phyloP scores from a whole-genome alignment of 1,140 invertebrate species.

The Drosophila bifasciata region DNA sequence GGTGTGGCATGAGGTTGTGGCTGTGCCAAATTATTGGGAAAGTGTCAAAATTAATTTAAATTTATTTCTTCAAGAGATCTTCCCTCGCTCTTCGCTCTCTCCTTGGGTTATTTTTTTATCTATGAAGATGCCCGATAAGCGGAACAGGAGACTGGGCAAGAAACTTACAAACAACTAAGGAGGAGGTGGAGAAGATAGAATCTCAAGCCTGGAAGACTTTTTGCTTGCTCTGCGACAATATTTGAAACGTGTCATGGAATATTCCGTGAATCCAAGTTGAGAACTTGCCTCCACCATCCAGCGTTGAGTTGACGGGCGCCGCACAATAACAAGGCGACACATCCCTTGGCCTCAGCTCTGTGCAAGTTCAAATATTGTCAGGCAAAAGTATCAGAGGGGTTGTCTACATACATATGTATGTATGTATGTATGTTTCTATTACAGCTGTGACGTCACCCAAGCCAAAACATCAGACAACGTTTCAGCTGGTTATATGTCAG shows the following conservation, averaged over 20 bases:
- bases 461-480: slow-evolving; percentile 34
- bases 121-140: slow-evolving; percentile 54
- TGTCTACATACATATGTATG: no score
- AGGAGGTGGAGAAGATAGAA: slow-evolving; percentile 15
- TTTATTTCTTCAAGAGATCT: slow-evolving; percentile 9
- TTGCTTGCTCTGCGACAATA: slow-evolving; percentile 71
- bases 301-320: slow-evolving; percentile 49
- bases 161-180: slow-evolving; percentile 51
- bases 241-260: slow-evolving; percentile 80
- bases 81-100: no score
- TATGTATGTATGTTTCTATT: slow-evolving; percentile 47
- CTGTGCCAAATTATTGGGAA: slow-evolving; percentile 39
- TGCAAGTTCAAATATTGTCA: slow-evolving; percentile 73
- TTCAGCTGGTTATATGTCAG: slow-evolving; percentile 54
- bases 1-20: no score
- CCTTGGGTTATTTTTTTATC: slow-evolving; percentile 9
- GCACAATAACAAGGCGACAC: slow-evolving; percentile 37
- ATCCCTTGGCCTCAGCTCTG: slow-evolving; percentile 50
- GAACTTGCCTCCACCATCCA: slow-evolving; percentile 10
- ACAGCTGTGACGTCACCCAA: slow-evolving; percentile 56
- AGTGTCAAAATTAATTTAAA: slow-evolving; percentile 55
- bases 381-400: no score
- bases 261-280: slow-evolving; percentile 57
- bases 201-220: slow-evolving; percentile 31
- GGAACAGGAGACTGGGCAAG: slow-evolving; percentile 2